Evolutionary conservation across 2,797 vertebrate genomes (phyloP).

Genomic region (Bufotes viridis): DNA sequence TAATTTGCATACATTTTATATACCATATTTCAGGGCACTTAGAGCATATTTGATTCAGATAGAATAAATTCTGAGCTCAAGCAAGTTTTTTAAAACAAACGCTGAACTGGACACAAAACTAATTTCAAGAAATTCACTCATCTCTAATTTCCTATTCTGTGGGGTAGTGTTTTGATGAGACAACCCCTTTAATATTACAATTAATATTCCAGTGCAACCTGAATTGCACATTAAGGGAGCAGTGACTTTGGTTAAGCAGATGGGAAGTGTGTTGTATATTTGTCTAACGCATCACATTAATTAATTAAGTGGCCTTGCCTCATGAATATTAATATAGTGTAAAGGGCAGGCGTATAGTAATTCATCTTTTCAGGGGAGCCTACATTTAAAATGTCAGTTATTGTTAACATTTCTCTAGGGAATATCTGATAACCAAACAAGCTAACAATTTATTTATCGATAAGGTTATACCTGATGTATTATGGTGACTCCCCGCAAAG

Average conservation of each 20-base stretch:
- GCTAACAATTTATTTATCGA: conserved; percentile 3
- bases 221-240: background rate
- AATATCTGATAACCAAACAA: conserved; percentile 5
- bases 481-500: background rate
- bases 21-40: no score
- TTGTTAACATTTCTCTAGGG: conserved; percentile 34
- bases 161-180: no score
- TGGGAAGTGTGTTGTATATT: conserved; percentile 31
- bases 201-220: background rate
- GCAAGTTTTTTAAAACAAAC: no score
- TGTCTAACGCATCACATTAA: conserved; percentile 31
- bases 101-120: no score
- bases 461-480: background rate
- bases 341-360: conserved; percentile 32
- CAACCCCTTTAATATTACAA: background rate
- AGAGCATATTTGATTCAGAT: no score
- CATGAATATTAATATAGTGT: conserved; percentile 34
- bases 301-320: conserved; percentile 28
- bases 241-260: conserved; percentile 19
- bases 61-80: no score
- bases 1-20: no score
- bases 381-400: conserved; percentile 41
- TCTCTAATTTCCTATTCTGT: no score
- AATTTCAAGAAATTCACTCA: no score
- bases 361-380: conserved; percentile 26